Percentiles rank a stretch among this genome's conserved stretches.
These are phyloP conservation scores for Bucorvus abyssinicus DNA, from an alignment of 2,797 vertebrate species.

Conservation along the genomic window DNA sequence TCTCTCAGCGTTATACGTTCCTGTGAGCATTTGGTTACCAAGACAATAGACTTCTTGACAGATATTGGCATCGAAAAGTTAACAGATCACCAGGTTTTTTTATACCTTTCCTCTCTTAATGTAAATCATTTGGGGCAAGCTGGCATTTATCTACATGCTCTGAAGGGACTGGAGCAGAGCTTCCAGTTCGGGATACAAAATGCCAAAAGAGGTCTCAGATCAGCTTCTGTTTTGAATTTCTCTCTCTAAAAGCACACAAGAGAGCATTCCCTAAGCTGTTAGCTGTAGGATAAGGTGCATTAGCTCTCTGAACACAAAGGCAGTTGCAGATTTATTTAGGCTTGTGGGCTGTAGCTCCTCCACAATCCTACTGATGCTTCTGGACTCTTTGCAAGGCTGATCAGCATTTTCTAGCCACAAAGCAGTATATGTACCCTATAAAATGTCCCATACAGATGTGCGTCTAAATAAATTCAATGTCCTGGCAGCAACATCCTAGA, in stretches of 20 bases:
- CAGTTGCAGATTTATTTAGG: background rate
- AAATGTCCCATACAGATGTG: background rate
- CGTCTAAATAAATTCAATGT: background rate
- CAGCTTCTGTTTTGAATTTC: background rate
- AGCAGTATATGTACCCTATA: background rate
- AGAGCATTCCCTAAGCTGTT: background rate
- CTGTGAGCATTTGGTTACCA: conserved; percentile 12
- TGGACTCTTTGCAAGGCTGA: background rate
- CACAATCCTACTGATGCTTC: fast-evolving
- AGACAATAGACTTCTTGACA: conserved; percentile 36
- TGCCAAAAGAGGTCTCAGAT: background rate
- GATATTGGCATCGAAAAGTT: background rate
- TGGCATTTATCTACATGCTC: background rate
- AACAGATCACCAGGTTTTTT: background rate
- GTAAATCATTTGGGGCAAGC: background rate
- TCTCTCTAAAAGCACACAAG: background rate
- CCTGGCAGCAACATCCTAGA: background rate
- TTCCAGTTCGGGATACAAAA: background rate
- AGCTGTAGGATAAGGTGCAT: background rate
- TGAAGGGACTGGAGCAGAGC: background rate
- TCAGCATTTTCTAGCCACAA: background rate
- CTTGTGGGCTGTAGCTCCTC: background rate
- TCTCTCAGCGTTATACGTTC: background rate
- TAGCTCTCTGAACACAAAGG: background rate
- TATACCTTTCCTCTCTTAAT: background rate